A percentile compares a stretch with the other conserved stretches of the same genome.
Evolutionary conservation across 2,888 invertebrate species (phyloP).

Genomic region (Listrodromus nycthemerus): DNA sequence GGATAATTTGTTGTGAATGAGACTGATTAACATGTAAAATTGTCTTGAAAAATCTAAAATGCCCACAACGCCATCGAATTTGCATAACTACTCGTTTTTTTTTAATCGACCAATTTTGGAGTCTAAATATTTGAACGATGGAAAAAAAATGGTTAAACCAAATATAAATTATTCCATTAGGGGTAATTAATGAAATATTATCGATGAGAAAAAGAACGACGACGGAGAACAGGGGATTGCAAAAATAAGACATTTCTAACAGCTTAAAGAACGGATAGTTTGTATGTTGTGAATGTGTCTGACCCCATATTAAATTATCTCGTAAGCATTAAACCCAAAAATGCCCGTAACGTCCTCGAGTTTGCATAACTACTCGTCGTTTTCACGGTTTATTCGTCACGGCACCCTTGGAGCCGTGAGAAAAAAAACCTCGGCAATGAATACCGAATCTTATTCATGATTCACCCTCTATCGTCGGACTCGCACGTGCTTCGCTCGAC

Average conservation of each 20-base stretch:
- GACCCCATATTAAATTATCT: slow-evolving; percentile 67
- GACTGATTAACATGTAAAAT: slow-evolving; percentile 64
- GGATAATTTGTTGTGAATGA: slow-evolving; percentile 30
- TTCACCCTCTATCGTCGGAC: neutral
- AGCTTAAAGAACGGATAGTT: slow-evolving; percentile 13
- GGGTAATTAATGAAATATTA: too few species aligned
- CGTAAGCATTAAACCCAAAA: slow-evolving; percentile 70
- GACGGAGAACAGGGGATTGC: too few species aligned
- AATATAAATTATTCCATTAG: too few species aligned
- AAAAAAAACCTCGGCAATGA: slow-evolving; percentile 74
- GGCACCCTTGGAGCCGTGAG: slow-evolving; percentile 74
- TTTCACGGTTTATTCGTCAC: slow-evolving; percentile 80
- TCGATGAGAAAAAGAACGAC: too few species aligned
- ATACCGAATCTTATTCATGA: slow-evolving; percentile 56
- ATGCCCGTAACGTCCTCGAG: slow-evolving; percentile 65
- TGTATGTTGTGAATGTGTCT: slow-evolving; percentile 31
- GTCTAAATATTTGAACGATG: too few species aligned
- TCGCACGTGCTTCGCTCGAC: slow-evolving; percentile 42
- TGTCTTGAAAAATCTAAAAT: slow-evolving; percentile 69
- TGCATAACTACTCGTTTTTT: slow-evolving; percentile 78
- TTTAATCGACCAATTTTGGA: slow-evolving; percentile 66
- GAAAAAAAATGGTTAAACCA: too few species aligned
- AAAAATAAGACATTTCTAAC: slow-evolving; percentile 31
- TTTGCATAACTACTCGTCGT: slow-evolving; percentile 79
- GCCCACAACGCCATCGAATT: slow-evolving; percentile 69